Percentiles rank a stretch among this genome's conserved stretches.
Conservation (phyloP, 2,888 invertebrate genomes). For the Tetragnatha montana region DNA sequence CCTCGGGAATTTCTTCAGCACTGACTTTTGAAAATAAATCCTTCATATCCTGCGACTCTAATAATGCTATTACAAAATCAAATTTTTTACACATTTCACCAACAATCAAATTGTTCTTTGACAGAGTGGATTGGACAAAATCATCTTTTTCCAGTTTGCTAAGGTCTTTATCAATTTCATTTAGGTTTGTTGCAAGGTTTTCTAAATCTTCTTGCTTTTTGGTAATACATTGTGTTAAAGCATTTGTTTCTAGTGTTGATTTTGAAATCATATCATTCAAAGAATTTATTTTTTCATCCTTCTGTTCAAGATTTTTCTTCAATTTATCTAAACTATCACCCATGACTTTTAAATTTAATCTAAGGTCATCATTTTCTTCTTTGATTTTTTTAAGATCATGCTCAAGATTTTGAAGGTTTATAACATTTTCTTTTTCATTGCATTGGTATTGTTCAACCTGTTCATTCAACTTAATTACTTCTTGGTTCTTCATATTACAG, state of each 20-base stretch:
- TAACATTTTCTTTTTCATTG: slow-evolving; percentile 9
- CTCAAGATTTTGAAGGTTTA: slow-evolving; percentile 32
- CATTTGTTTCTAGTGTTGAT: slow-evolving; percentile 11
- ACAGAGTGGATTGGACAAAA: neutral
- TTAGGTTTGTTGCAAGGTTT: slow-evolving; percentile 20
- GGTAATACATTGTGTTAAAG: slow-evolving; percentile 26
- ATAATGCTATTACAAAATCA: neutral
- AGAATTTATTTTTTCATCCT: slow-evolving; percentile 28
- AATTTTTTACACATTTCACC: neutral
- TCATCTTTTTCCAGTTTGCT: slow-evolving; percentile 22
- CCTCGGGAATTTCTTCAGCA: neutral
- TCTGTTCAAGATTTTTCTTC: neutral
- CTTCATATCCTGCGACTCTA: neutral
- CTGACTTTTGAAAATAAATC: neutral
- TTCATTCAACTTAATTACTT: slow-evolving; percentile 39
- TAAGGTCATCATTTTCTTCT: slow-evolving; percentile 25
- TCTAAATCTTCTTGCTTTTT: slow-evolving; percentile 30
- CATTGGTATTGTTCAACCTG: neutral
- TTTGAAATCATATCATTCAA: neutral
- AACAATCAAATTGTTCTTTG: neutral
- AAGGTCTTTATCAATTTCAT: slow-evolving; percentile 31
- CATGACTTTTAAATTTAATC: neutral
- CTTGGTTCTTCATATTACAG: slow-evolving; percentile 16
- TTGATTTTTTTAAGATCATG: slow-evolving; percentile 12
- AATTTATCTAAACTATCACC: slow-evolving; percentile 21